These are phyloP conservation scores for Axinella damicornis DNA, from an alignment of 37 sponge, comb jelly and placozoan species.

Conservation along the genomic window DNA sequence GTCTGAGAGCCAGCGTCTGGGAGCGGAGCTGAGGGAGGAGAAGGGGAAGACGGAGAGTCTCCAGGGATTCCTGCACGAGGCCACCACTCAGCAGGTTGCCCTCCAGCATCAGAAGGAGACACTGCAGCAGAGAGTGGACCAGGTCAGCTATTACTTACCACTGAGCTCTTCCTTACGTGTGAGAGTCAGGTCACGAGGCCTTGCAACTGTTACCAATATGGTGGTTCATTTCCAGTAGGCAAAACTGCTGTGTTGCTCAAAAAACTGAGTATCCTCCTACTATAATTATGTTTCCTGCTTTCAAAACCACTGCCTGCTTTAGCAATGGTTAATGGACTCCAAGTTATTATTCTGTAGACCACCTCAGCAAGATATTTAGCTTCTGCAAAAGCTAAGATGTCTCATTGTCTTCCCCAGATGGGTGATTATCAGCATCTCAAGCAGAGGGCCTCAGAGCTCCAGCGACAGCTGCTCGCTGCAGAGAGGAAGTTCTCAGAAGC, in stretches of 20 bases:
- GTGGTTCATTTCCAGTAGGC: too few species aligned
- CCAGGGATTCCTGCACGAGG: slow-evolving; percentile 38
- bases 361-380: too few species aligned
- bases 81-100: slow-evolving; percentile 6
- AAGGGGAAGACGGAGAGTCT: slow-evolving; percentile 25
- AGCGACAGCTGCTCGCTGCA: slow-evolving; percentile 4
- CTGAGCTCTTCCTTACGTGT: too few species aligned
- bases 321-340: too few species aligned
- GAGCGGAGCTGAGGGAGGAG: slow-evolving; percentile 23
- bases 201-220: too few species aligned
- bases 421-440: slow-evolving; percentile 8
- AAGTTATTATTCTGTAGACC: too few species aligned
- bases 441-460: slow-evolving; percentile 2
- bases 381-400: too few species aligned
- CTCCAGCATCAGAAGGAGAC: slow-evolving; percentile 43
- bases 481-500: slow-evolving; percentile 25
- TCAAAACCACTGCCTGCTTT: too few species aligned
- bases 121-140: not conserved
- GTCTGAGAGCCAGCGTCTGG: not conserved
- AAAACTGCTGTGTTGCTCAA: too few species aligned
- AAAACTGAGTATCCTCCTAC: too few species aligned
- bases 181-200: too few species aligned
- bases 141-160: slow-evolving; percentile 27
- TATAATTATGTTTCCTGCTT: too few species aligned
- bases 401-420: not conserved